A percentile compares a stretch with the other conserved stretches of the same genome.
phyloP scores from a whole-genome alignment of 2,113 vertebrate species.

The human region DNA sequence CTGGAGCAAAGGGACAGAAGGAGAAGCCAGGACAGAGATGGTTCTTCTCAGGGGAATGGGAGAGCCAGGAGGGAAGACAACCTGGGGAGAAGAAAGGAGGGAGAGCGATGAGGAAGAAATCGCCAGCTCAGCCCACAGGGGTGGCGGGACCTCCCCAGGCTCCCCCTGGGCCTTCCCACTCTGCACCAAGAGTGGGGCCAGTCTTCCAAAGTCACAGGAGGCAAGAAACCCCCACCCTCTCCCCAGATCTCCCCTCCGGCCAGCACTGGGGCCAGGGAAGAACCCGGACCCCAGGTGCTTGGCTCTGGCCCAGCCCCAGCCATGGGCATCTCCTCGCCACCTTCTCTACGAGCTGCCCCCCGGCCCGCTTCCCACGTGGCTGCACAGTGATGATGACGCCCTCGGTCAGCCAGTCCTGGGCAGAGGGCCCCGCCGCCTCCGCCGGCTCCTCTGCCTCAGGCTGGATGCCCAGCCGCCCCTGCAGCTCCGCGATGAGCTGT shows the following conservation, averaged over 20 bases:
- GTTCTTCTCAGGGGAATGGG: conserved; percentile 90
- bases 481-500: conserved; percentile 93
- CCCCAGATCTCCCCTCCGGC: not conserved
- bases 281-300: not conserved
- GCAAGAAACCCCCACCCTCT: not conserved
- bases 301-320: not conserved
- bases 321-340: conserved; percentile 75
- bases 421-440: conserved; percentile 81
- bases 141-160: not conserved
- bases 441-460: conserved; percentile 87
- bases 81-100: conserved; percentile 86
- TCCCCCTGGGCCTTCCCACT: not conserved
- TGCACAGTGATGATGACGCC: conserved; percentile 91
- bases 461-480: conserved; percentile 93
- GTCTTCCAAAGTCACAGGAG: not conserved
- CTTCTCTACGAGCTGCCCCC: conserved; percentile 87
- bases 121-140: not conserved
- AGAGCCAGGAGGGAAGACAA: conserved; percentile 92
- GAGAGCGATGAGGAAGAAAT: conserved; percentile 71
- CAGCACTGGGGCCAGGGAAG: not conserved
- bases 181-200: not conserved
- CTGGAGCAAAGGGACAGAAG: conserved; percentile 74
- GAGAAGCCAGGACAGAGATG: conserved; percentile 86
- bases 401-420: conserved; percentile 93
- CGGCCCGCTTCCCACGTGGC: conserved; percentile 86